A percentile compares a stretch with the other conserved stretches of the same genome.
Evolutionary conservation across 1,140 invertebrate species (phyloP).

Genomic region (Tetramorium alpestre): DNA sequence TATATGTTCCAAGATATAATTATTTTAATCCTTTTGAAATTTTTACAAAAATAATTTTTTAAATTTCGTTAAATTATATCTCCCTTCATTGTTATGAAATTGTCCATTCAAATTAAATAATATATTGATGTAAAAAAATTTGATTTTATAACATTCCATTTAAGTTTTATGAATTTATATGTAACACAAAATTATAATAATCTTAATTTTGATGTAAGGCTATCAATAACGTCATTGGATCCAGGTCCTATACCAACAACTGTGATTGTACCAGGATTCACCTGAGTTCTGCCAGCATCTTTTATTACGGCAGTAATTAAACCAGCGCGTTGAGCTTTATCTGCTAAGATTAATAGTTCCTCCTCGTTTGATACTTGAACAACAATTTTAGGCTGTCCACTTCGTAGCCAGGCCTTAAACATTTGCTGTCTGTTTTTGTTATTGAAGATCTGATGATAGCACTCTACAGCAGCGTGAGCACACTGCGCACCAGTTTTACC

Average conservation of each 20-base stretch:
- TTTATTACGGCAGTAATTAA: conserved; percentile 88
- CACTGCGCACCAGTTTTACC: conserved; percentile 94
- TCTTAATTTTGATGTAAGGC: conserved; percentile 90
- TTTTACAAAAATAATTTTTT: background rate
- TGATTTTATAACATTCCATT: conserved; percentile 27
- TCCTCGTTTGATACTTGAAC: conserved; percentile 86
- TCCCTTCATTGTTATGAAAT: background rate
- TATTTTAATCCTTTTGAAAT: conserved; percentile 20
- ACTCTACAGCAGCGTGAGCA: conserved; percentile 91
- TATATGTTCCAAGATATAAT: background rate
- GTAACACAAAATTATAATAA: conserved; percentile 85
- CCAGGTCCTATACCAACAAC: conserved; percentile 93
- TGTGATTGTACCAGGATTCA: conserved; percentile 89
- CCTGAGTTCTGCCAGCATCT: conserved; percentile 93
- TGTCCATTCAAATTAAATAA: background rate
- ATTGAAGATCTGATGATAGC: conserved; percentile 84
- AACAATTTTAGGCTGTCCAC: conserved; percentile 93
- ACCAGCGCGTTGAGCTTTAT: conserved; percentile 86
- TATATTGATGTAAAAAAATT: conserved; percentile 42
- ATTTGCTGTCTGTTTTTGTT: conserved; percentile 82
- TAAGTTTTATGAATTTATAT: background rate
- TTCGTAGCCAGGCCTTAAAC: conserved; percentile 88
- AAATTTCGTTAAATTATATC: background rate
- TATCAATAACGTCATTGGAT: conserved; percentile 87
- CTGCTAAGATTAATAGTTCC: conserved; percentile 85